These are phyloP conservation scores for Norana najaformis DNA, from an alignment of 2,888 invertebrate species.

Conservation along the genomic window DNA sequence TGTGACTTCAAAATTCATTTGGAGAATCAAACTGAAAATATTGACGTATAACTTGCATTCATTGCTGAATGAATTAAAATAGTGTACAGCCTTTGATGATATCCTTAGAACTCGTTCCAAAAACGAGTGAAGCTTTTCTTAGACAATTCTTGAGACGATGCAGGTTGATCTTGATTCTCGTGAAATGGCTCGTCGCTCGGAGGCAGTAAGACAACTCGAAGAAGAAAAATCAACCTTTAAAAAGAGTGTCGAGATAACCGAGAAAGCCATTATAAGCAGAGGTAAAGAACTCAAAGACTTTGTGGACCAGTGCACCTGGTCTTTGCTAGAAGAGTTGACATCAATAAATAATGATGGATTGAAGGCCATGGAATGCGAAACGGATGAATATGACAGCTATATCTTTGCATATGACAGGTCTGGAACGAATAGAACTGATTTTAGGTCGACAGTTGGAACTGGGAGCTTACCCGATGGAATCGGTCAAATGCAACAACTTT, in stretches of 20 bases:
- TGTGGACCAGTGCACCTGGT: not conserved
- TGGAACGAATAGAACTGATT: not conserved
- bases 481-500: not conserved
- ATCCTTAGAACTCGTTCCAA: not conserved
- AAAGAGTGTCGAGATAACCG: not conserved
- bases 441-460: not conserved
- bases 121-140: not conserved
- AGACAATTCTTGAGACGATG: not conserved
- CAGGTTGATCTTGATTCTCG: not conserved
- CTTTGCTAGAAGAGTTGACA: not conserved
- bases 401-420: no score
- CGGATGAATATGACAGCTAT: not conserved
- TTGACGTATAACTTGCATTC: no score
- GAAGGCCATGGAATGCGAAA: not conserved
- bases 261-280: conserved; percentile 7
- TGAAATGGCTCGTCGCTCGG: not conserved
- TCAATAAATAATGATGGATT: not conserved
- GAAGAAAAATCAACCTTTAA: not conserved
- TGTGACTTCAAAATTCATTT: not conserved
- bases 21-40: no score
- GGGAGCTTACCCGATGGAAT: not conserved
- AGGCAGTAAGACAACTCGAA: not conserved
- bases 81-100: not conserved
- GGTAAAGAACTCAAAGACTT: not conserved
- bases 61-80: no score